Base-by-base conservation (phyloP, 2,797 vertebrate species). In the Uromys caudimaculatus region DNA sequence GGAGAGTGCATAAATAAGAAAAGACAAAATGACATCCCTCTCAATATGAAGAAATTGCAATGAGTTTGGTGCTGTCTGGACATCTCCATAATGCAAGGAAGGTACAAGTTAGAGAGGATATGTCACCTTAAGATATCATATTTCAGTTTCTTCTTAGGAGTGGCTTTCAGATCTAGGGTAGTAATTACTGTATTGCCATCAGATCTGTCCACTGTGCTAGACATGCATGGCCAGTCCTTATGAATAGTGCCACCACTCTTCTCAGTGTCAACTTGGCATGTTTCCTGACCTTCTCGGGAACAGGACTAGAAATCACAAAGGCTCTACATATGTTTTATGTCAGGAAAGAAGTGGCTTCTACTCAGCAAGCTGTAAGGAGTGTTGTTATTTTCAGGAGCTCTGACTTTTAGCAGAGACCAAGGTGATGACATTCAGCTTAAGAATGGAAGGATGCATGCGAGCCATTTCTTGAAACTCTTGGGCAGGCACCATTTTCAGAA, bases 81-180 rank as follows among this genome's bases (percentile, higher is more conserved):
- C 7, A 76, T 47, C 64, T 50, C 52, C 75, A 89, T 35, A 47
- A 76, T 41, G 32, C 67, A 95, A 96, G 91, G 16, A 89, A 84
- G 24, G 29, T 27, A 82, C 5, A 52, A 83, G 83, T 75, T 16
- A 73, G 29, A 4, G 12, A 44, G 13, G 32, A 29, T 64, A 35
- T 75, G 27, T 69, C 35, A 52, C 62, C 54, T 13, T 13, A 52
- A 93, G 84, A 90, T 75, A 86, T 96, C 58, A 75, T 56, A 93
- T 3, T 23, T 81, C 52, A 79, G 90, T 96, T 96, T 97, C 94
- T 92, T 96, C 92, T 85, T 86, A 58, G 92, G 35, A 88, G 81
- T 95, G 88, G 94, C 87, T 98, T 95, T 81, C 75, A 93, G 71
- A 96, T 96, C 87, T 79, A 73, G 93, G 14, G 88, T 90, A 94